phyloP scores from a whole-genome alignment of 35 echinoderm and acorn worm species.

The Eucidaris tribuloides region DNA sequence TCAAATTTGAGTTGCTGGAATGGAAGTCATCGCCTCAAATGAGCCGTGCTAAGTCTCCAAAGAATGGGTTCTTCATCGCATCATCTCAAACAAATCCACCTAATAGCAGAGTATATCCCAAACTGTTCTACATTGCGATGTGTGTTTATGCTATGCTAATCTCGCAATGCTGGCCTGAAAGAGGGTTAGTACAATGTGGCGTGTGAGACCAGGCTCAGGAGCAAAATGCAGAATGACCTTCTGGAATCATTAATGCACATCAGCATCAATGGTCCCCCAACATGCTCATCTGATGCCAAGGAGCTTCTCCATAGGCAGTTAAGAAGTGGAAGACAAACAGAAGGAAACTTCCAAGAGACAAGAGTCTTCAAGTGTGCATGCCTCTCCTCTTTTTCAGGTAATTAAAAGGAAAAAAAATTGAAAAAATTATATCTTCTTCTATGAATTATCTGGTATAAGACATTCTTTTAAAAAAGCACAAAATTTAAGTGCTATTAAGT shows the following conservation, averaged over 20 bases:
- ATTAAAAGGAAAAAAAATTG: background rate
- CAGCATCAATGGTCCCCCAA: too few species aligned
- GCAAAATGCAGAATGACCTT: too few species aligned
- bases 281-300: too few species aligned
- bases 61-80: background rate
- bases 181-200: background rate
- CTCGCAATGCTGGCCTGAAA: background rate
- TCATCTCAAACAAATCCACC: background rate
- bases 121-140: too few species aligned
- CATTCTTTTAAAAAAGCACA: too few species aligned
- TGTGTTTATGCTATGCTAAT: background rate
- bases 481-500: too few species aligned
- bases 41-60: background rate
- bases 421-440: background rate
- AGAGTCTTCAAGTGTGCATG: too few species aligned
- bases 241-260: too few species aligned
- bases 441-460: too few species aligned
- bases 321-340: too few species aligned
- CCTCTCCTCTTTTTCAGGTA: too few species aligned
- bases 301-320: background rate
- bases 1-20: background rate
- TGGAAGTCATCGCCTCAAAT: background rate
- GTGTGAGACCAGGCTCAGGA: background rate
- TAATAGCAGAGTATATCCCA: background rate
- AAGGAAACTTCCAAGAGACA: too few species aligned